Base-by-base conservation (phyloP, 2,797 vertebrate species). In the Syndactyla subalaris region DNA sequence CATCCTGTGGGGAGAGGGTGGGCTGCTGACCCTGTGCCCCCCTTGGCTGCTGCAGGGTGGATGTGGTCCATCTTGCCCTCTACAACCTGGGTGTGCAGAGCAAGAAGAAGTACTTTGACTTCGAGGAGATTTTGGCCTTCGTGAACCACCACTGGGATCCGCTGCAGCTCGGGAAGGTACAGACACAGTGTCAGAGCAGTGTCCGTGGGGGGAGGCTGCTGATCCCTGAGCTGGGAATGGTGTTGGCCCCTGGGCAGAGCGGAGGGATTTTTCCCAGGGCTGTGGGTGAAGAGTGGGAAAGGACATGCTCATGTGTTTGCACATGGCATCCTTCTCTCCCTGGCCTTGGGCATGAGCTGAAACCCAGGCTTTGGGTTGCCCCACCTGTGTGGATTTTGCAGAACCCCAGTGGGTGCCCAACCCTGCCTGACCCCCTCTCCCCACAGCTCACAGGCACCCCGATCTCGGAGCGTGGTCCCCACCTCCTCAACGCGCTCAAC, bases 41-140 rank as follows among this genome's bases (percentile, higher is more conserved):
- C 0, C 51, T 66, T 66, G 27, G 26, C 57, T 73, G 80, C 72
- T 9, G 9, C 97, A 99, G 98, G 99, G 99, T 99, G 12, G 99
- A 99, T 7, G 97, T 99, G 19, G 99, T 99, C 32, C 99, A 99
- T 84, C 98, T 99, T 19, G 99, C 98, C 20, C 98, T 99, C 46
- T 99, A 99, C 97, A 99, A 99, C 97, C 98, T 99, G 97, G 99
- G 99, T 0, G 98, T 99, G 29, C 98, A 99, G 96, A 99, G 99
- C 97, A 99, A 99, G 98, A 99, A 99, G 98, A 99, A 99, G 70
- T 99, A 99, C 97, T 99, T 99, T 12, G 98, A 99, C 95, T 98
- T 99, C 7, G 99, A 99, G 43, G 99, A 99, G 98, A 99, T 99
- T 88, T 97, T 99, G 62, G 97, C 98, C 89, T 99, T 99, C 2